Base-by-base conservation (phyloP, 2,888 invertebrate genomes). In the Clanis bilineata region DNA sequence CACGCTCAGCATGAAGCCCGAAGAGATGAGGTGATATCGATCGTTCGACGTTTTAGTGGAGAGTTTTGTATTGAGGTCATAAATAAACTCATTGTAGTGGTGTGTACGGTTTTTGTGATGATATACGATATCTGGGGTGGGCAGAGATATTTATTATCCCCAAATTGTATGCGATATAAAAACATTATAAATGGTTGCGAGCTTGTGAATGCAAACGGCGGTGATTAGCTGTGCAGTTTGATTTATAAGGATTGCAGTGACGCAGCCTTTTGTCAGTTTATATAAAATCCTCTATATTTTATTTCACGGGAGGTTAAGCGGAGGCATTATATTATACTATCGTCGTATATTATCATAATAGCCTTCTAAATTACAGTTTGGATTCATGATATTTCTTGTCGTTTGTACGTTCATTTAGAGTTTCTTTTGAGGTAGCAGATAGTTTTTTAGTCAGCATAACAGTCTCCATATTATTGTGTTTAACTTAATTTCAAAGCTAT, bases 21-120 rank as follows among this genome's bases (percentile, higher is more conserved):
- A 72, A 78, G 78, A 85, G 88, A 90, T 87, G 87, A 88, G 85
- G 75, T 79, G 90, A 91, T 90, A 90, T 89, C 89, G 88, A 91
- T 91, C 91, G 86, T 82, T 84, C 82, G 85, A 86, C 86, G 88
- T 86, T 85, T 81, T 82, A 79, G 76, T 78, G 80, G 85, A 85
- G 86, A 85, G 88, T 83, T 80, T 82, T 75, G 86, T 86, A 87
- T 86, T 84, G 85, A 82, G 80, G 86, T 88, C 89, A 88, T 90
- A 90, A 90, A 90, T 90, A 90, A 88, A 89, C 82, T 86, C 51
- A 51, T 51, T 51, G 84, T 88, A 85, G 87, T 85, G 86, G 88
- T 80, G 82, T 86, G 86, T 87, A 82, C 77, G 73, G 70, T 82
- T 85, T 84, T 85, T 82, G 79, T 80, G 82, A 83, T 86, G 82